Evolutionary conservation across 2,113 vertebrate species (phyloP), one percentile per base, ranked within the genome.

Genomic region (Nycticryphes semicollaris): DNA sequence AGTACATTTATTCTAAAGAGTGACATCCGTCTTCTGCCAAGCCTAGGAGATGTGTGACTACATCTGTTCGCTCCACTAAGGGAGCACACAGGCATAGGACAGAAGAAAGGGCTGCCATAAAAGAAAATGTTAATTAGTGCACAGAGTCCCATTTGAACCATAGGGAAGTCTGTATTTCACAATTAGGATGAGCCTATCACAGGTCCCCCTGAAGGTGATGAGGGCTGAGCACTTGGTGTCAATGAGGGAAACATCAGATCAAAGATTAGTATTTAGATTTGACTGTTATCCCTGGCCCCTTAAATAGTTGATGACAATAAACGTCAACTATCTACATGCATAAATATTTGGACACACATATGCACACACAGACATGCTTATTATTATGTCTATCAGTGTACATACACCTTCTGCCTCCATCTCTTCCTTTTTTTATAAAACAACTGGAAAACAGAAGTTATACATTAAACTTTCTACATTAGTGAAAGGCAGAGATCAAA

Each of bases 11-110:
- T 97, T 97, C 94, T 78, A 16, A 92, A 93, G 95, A 96, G 86
- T 98, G 97, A 95, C 97, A 98, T 97, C 98, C 97, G 70, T 96
- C 97, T 97, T 83, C 87, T 97, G 96, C 97, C 97, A 97, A 94
- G 95, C 93, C 90, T 41, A 93, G 95, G 92, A 91, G 87, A 62
- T 84, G 95, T 96, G 96, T 93, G 96, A 59, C 75, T 96, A 90
- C 98, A 98, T 98, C 98, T 98, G 98, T 92, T 98, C 97, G 5
- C 89, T 67, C 59, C 90, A 93, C 91, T 90, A 51, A 95, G 95
- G 97, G 95, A 98, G 87, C 75, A 35, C 22, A 80, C 93, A 95
- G 81, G 79, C 60, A 86, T 59, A 96, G 97, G 96, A 94, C 84
- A 96, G 86, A 94, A 86, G 91, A 93, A 97, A 98, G 97, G 96